Evolutionary conservation across 2,888 invertebrate genomes (phyloP), one percentile per base, ranked within the genome.

Genomic region (Heliconius charithonia): DNA sequence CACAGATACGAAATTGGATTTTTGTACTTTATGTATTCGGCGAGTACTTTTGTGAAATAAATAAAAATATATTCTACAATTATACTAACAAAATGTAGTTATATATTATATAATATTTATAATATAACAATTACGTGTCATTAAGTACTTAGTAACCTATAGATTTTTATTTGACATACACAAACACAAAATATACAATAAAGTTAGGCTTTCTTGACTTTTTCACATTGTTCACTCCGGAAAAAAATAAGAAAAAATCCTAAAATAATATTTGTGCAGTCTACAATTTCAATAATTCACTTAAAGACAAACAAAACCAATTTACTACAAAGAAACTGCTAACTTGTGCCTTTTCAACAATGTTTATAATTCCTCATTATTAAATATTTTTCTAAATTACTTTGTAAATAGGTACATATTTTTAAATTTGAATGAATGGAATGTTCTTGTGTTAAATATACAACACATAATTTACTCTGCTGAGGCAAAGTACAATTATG

Each of bases 61-160:
- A 41, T 41, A 37, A 37, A n/a, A n/a, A 4, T n/a, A 4, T 13
- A 22, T 66, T 32, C 13, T n/a, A 41, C 25, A 67, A 37, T 37
- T 41, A 2, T 51, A 51, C 51, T 19, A 51, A 51, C 4, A 51
- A 7, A 51, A 51, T 51, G 51, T 51, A 51, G 19, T 19, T 6
- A 51, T 41, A 37, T 37, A 67, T n/a, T 41, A 67, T 13, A 67
- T 41, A n/a, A 69, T 27, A 63, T 69, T 66, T 32, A 41, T 25
- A 41, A 45, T 41, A 41, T 69, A 69, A 69, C 16, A 69, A 25
- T 69, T 41, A 67, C 9, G 19, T 41, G 45, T 69, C 37, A 16
- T 69, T 69, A 69, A 69, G 69, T 69, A 69, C 67, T 41, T 41
- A 41, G 6, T 67, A 67, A 41, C 41, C 41, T 45, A 67, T 6